phyloP scores from a whole-genome alignment of 2,797 vertebrate species.

The Chiroxiphia lanceolata region DNA sequence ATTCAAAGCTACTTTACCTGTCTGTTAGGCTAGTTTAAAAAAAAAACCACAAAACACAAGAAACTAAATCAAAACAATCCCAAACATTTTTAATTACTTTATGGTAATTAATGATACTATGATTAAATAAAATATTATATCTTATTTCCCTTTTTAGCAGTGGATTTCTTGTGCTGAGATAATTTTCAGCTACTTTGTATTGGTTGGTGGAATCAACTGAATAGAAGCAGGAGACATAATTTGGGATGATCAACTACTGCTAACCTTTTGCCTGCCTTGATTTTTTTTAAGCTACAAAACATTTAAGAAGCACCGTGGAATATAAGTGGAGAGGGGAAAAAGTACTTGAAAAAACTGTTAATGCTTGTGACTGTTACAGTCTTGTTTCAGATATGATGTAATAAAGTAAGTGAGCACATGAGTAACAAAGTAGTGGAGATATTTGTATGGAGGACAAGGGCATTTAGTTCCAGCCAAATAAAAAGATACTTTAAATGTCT shows the following conservation, averaged over 20 bases:
- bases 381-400: neutral
- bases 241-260: neutral
- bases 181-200: neutral
- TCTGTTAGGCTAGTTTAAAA: neutral
- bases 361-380: neutral
- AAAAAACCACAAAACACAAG: neutral
- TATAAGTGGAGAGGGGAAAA: accelerated
- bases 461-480: neutral
- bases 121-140: neutral
- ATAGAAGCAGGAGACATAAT: neutral
- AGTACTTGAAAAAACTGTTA: neutral
- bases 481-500: neutral
- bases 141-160: neutral
- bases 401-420: neutral
- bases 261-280: neutral
- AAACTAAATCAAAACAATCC: neutral
- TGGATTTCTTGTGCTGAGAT: neutral
- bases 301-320: neutral
- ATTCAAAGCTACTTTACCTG: neutral
- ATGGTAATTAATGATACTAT: neutral
- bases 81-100: neutral
- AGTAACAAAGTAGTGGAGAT: neutral
- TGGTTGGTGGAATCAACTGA: neutral
- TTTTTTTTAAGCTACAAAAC: neutral
- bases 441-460: neutral